A percentile compares a stretch with the other conserved stretches of the same genome.
phyloP scores from a whole-genome alignment of 2,113 vertebrate species.

The Cricetomys ansorgei region DNA sequence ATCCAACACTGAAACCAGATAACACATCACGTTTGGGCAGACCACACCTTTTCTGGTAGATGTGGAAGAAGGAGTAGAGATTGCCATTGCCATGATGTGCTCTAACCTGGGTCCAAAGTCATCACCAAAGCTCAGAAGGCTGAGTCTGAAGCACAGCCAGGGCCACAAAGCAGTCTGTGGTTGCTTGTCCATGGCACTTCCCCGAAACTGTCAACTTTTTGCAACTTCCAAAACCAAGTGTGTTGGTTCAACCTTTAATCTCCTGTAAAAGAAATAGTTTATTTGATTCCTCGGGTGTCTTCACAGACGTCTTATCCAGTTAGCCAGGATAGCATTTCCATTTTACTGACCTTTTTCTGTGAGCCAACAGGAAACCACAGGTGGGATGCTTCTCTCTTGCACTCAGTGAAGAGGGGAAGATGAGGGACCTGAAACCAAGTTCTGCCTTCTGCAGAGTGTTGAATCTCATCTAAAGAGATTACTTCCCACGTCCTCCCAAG shows the following conservation, averaged over 20 bases:
- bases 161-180: background rate
- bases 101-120: too few species aligned
- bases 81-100: too few species aligned
- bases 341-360: background rate
- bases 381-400: background rate
- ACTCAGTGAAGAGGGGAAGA: background rate
- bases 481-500: background rate
- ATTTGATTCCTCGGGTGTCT: background rate
- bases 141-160: background rate
- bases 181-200: background rate
- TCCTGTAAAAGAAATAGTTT: background rate
- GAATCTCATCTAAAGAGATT: background rate
- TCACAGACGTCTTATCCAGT: too few species aligned
- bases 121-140: background rate
- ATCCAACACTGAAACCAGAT: background rate
- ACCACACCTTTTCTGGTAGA: background rate
- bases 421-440: background rate
- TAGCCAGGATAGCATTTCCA: background rate
- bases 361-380: background rate
- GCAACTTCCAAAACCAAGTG: too few species aligned
- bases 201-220: background rate
- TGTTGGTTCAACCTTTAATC: background rate
- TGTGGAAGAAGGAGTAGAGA: background rate
- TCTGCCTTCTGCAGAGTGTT: background rate
- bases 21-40: background rate